phyloP scores from a whole-genome alignment of 2,797 vertebrate species.

The Pangasius krempfi region DNA sequence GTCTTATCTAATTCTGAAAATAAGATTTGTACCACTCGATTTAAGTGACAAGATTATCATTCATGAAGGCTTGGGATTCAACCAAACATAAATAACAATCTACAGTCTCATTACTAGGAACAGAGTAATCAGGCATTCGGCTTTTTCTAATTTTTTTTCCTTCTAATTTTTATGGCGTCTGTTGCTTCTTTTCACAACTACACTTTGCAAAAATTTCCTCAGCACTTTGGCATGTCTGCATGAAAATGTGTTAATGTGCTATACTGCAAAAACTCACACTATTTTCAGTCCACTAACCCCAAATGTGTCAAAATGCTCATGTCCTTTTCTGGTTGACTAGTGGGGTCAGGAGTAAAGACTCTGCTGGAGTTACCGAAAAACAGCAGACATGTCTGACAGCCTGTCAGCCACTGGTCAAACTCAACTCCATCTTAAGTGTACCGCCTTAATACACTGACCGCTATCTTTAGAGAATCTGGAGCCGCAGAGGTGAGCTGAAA shows the following conservation, averaged over 20 bases:
- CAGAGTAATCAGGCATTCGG: conserved; percentile 29
- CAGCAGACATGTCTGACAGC: conserved; percentile 70
- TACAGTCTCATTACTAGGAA: conserved; percentile 22
- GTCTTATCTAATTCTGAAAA: conserved; percentile 49
- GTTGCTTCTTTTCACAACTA: not conserved
- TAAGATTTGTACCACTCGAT: conserved; percentile 42
- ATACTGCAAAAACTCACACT: conserved; percentile 75
- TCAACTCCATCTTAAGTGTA: conserved; percentile 54
- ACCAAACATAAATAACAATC: conserved; percentile 49
- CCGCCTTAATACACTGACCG: conserved; percentile 66
- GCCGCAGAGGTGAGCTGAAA: conserved; percentile 56
- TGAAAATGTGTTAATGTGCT: conserved; percentile 77
- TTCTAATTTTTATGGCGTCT: not conserved
- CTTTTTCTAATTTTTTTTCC: not conserved
- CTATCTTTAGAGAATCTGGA: conserved; percentile 63
- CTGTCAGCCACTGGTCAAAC: conserved; percentile 74
- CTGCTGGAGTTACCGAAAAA: conserved; percentile 64
- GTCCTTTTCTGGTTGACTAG: conserved; percentile 78
- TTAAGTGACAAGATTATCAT: conserved; percentile 52
- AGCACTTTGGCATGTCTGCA: conserved; percentile 54
- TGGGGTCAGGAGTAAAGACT: conserved; percentile 65
- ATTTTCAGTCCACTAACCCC: conserved; percentile 75
- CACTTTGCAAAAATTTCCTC: conserved; percentile 37
- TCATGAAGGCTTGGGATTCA: conserved; percentile 42
- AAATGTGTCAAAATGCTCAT: conserved; percentile 74